phyloP scores from a whole-genome alignment of 2,797 vertebrate species.

The Nyctalus aviator region DNA sequence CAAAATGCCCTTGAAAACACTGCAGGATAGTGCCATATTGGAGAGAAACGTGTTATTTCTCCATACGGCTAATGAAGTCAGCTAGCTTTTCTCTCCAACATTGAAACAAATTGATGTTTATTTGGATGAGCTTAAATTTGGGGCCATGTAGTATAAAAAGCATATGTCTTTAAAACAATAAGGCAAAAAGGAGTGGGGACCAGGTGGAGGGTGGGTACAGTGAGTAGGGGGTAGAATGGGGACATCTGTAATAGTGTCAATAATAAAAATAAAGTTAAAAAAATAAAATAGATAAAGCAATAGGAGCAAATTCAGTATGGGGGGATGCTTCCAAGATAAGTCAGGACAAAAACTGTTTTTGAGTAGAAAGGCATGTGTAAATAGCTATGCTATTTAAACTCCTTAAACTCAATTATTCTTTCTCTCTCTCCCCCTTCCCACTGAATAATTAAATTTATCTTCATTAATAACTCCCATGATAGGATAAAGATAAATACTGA shows the following conservation, averaged over 20 bases:
- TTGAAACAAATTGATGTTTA: neutral
- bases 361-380: neutral
- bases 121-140: neutral
- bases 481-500: slow-evolving; percentile 1
- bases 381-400: neutral
- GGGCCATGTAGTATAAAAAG: neutral
- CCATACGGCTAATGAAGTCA: neutral
- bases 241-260: neutral
- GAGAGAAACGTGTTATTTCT: neutral
- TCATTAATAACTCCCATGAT: neutral
- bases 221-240: neutral
- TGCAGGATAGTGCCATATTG: neutral
- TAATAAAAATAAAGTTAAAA: neutral
- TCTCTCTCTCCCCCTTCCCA: neutral
- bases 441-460: slow-evolving; percentile 18
- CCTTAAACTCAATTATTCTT: neutral
- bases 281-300: neutral
- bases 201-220: neutral
- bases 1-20: neutral
- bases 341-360: neutral
- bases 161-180: neutral
- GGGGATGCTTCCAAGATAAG: neutral
- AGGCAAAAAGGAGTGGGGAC: neutral
- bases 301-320: neutral
- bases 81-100: neutral